A percentile compares a stretch with the other conserved stretches of the same genome.
These are phyloP conservation scores for Aphis gossypii DNA, from an alignment of 1,140 invertebrate genomes.

Conservation along the genomic window DNA sequence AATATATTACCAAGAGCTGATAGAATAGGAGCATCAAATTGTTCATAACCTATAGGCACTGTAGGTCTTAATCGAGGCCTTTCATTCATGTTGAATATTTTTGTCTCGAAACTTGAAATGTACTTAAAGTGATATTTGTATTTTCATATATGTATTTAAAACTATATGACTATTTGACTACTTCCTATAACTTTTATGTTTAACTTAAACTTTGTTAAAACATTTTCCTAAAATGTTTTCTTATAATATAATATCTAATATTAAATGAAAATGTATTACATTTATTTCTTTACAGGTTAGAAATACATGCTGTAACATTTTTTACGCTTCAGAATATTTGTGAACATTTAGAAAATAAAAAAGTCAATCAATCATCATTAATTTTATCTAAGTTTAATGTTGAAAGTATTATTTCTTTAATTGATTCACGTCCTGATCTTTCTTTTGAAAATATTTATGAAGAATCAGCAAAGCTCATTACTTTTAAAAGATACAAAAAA, in stretches of 20 bases:
- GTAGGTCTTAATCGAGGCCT: no score
- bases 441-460: neutral
- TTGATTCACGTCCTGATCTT: neutral
- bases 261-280: neutral
- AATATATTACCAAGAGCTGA: no score
- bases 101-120: no score
- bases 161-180: no score
- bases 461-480: constrained; percentile 17
- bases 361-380: neutral
- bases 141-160: no score
- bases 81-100: no score
- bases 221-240: neutral
- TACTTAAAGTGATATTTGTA: no score
- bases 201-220: no score
- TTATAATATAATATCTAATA: neutral
- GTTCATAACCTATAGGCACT: no score
- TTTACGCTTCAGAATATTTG: constrained; percentile 9
- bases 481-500: neutral
- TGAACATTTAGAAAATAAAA: neutral
- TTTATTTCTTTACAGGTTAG: neutral
- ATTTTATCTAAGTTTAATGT: constrained; percentile 7
- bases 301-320: neutral
- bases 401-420: constrained; percentile 5
- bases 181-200: no score
- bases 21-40: no score